Conservation (phyloP, 1,140 invertebrate genomes). For the Anoplophora glabripennis region DNA sequence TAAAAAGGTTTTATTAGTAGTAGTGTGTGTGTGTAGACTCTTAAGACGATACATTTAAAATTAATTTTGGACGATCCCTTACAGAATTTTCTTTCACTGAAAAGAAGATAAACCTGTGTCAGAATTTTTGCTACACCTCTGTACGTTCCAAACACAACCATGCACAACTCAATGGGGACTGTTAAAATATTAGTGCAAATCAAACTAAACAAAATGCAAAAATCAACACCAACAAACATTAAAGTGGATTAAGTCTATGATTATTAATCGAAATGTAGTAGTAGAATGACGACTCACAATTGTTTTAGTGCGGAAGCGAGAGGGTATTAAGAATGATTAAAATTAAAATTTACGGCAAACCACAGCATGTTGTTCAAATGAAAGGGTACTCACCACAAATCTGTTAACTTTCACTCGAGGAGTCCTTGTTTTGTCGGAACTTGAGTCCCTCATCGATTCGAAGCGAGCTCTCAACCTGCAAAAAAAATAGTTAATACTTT, state of each 20-base stretch:
- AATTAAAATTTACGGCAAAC: no score
- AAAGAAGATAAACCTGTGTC: constrained; percentile 8
- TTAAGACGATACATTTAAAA: constrained; percentile 6
- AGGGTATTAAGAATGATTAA: no score
- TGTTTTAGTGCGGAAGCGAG: background rate
- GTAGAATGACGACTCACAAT: no score
- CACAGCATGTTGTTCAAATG: background rate
- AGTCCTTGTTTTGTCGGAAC: constrained; percentile 52
- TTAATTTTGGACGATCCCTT: constrained; percentile 10
- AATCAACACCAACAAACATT: constrained; percentile 10
- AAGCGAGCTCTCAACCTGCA: constrained; percentile 76
- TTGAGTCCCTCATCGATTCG: constrained; percentile 69
- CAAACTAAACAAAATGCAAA: constrained; percentile 18
- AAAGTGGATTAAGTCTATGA: background rate
- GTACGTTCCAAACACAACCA: constrained; percentile 11
- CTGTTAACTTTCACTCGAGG: constrained; percentile 72
- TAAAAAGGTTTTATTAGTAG: constrained; percentile 1
- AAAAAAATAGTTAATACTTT: constrained; percentile 22
- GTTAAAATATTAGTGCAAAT: constrained; percentile 16
- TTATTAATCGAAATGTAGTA: no score
- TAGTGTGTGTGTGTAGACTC: constrained; percentile 3
- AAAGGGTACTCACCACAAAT: constrained; percentile 73
- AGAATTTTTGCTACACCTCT: constrained; percentile 3
- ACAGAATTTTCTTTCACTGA: constrained; percentile 13
- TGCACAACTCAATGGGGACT: constrained; percentile 8